phyloP scores from a whole-genome alignment of 1,140 invertebrate species.

The Drosophila truncata region DNA sequence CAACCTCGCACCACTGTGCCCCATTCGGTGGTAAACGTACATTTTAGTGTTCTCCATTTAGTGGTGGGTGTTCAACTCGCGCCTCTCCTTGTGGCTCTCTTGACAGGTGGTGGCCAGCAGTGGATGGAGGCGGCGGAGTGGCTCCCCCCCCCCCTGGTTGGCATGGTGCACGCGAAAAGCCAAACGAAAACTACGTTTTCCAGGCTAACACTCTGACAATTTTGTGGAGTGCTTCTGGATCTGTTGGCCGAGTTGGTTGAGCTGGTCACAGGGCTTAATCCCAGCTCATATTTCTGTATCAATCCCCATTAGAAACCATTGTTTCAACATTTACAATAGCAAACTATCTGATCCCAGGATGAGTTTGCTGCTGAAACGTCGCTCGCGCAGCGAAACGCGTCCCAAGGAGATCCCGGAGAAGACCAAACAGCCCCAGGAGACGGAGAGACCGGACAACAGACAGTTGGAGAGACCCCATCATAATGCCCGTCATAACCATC shows the following conservation, averaged over 20 bases:
- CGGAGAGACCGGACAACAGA: slow-evolving; percentile 10
- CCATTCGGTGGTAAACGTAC: slow-evolving; percentile 19
- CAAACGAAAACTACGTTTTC: slow-evolving; percentile 69
- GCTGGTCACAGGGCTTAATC: slow-evolving; percentile 5
- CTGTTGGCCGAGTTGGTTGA: slow-evolving; percentile 37
- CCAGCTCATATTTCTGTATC: neutral
- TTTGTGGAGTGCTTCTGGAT: slow-evolving; percentile 16
- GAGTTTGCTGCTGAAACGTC: slow-evolving; percentile 71
- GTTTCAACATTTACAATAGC: too few relatives aligned
- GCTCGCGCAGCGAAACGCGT: slow-evolving; percentile 76
- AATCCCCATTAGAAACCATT: neutral
- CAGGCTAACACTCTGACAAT: slow-evolving; percentile 24
- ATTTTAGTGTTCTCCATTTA: slow-evolving; percentile 36
- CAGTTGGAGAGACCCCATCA: slow-evolving; percentile 18
- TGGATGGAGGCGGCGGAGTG: neutral
- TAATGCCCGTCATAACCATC: slow-evolving; percentile 6
- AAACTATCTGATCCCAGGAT: slow-evolving; percentile 22
- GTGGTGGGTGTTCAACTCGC: slow-evolving; percentile 36
- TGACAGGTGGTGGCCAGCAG: slow-evolving; percentile 4
- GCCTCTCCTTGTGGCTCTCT: slow-evolving; percentile 43
- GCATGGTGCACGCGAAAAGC: slow-evolving; percentile 80
- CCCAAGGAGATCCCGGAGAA: slow-evolving; percentile 39
- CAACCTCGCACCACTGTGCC: slow-evolving; percentile 31
- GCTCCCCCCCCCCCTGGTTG: slow-evolving; percentile 44
- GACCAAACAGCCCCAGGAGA: slow-evolving; percentile 17